Base-by-base conservation (phyloP, 1,140 invertebrate species). In the Diuraphis noxia region DNA sequence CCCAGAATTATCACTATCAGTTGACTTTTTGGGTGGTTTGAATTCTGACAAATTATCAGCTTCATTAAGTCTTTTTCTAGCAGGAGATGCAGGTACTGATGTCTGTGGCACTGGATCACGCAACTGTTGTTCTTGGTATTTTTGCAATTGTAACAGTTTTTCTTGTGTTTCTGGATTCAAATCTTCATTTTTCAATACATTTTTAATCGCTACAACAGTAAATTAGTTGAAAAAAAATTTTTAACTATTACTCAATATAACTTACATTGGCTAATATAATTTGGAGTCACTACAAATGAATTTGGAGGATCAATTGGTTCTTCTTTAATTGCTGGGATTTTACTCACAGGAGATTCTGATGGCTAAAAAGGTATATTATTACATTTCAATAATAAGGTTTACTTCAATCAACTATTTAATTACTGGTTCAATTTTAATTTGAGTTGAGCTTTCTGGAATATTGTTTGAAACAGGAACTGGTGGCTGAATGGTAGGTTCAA, bases 141-240 rank as follows among this genome's bases (percentile, higher is more conserved):
- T 95, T 93, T 98, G 98, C 92, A 98, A 95, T 92, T 97, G 97
- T 8, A 98, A 94, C 38, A 99, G 93, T 93, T 98, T 98, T 92
- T 98, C 98, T 94, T 98, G 97, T 85, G 98, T 97, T 94, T 98
- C 98, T 3, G 98, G 98, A 94, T 98, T 97, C 25, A 98, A 94
- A 93, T 98, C 98, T 93, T 97, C 97, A 93, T 97, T 96, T 93
- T 97, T 97, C 63, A 98, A 94, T 17, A 96, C 97, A 93, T 96
- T 97, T 94, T 97, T 96, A 91, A 97, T 97, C 6, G 97, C 96
- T 97, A 93, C 19, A 94, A 94, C 93, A 92, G 92, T 89, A 92
- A 93, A 36, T 84, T 63, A 92, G 56, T 49, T 49, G 21, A 17
- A n/a, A 91, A 86, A 87, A 79, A 84, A 36, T 10, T 7, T 36